Evolutionary conservation across 2,797 vertebrate species (phyloP).

Genomic region (Ambastaia sidthimunki): DNA sequence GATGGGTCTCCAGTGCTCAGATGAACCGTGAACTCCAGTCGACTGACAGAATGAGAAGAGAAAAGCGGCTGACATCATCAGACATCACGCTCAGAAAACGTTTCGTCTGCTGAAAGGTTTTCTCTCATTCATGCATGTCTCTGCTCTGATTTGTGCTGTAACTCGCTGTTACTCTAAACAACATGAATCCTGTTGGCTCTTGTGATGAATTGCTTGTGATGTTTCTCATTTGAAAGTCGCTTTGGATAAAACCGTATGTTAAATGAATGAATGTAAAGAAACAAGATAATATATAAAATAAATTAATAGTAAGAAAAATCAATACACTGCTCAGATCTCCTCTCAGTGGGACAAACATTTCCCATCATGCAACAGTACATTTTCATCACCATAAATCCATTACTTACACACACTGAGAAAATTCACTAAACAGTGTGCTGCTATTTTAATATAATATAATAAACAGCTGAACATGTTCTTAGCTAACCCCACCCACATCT

Average conservation of each 20-base stretch:
- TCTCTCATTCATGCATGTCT: neutral
- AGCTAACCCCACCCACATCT: too few species aligned
- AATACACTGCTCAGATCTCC: neutral
- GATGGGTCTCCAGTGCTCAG: conserved; percentile 4
- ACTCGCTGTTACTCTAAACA: neutral
- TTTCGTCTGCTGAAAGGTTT: neutral
- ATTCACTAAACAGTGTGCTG: neutral
- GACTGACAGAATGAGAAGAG: conserved; percentile 16
- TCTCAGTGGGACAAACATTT: conserved; percentile 13
- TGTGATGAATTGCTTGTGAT: neutral
- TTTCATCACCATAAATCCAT: conserved; percentile 1
- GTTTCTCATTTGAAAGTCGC: neutral
- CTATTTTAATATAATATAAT: too few species aligned
- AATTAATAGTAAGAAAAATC: neutral
- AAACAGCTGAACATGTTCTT: too few species aligned
- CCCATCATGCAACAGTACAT: neutral
- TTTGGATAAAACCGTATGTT: neutral
- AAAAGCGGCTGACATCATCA: conserved; percentile 3
- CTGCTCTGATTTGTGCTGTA: neutral
- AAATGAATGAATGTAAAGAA: neutral
- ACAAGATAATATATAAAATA: conserved; percentile 8
- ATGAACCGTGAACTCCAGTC: conserved; percentile 31
- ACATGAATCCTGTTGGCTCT: neutral
- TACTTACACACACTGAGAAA: neutral
- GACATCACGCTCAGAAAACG: conserved; percentile 16